These are phyloP conservation scores for Quiscalus mexicanus DNA, from an alignment of 2,113 vertebrate species.

Conservation along the genomic window DNA sequence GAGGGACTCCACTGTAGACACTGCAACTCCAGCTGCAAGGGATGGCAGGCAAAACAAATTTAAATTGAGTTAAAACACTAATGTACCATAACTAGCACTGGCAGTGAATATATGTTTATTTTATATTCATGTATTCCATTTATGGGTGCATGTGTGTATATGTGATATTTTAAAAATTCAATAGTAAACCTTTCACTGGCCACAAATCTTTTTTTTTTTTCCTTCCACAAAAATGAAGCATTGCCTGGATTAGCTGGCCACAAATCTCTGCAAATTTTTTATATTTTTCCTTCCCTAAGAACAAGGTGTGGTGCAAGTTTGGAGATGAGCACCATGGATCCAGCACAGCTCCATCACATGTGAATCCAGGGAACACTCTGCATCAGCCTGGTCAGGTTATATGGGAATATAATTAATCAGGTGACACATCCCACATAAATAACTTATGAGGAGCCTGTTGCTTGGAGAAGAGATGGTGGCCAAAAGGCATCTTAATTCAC, in stretches of 20 bases:
- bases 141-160: background rate
- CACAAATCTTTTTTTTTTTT: background rate
- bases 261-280: background rate
- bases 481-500: background rate
- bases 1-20: background rate
- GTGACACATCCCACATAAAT: conserved; percentile 21
- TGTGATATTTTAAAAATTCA: background rate
- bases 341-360: accelerated
- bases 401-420: conserved; percentile 14
- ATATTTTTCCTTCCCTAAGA: background rate
- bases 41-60: background rate
- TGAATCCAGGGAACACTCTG: background rate
- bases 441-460: background rate
- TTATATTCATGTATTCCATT: background rate
- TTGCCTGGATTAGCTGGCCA: background rate
- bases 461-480: background rate
- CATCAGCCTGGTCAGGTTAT: background rate
- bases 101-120: background rate
- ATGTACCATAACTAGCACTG: background rate
- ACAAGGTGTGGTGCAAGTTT: background rate
- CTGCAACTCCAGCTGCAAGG: background rate
- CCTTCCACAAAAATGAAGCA: background rate
- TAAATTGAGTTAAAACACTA: background rate
- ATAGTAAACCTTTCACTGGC: background rate
- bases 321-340: accelerated